A percentile compares a stretch with the other conserved stretches of the same genome.
Evolutionary conservation across 2,797 vertebrate genomes (phyloP).

Genomic region (Natrix natrix): DNA sequence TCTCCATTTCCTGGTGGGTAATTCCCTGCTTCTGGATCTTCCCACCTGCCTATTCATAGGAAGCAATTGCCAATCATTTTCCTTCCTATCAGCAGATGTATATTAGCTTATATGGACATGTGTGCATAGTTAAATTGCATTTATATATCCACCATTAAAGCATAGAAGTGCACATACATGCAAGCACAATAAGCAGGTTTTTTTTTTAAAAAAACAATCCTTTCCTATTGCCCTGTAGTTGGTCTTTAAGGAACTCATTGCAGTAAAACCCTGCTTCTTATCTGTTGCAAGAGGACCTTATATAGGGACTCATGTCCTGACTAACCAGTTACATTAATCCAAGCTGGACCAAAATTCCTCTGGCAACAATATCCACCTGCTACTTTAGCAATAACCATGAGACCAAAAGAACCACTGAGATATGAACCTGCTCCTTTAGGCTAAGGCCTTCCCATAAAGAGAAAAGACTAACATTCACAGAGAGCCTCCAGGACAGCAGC

Average conservation of each 20-base stretch:
- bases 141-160: background rate
- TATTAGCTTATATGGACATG: background rate
- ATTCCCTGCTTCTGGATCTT: background rate
- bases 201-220: background rate
- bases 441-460: background rate
- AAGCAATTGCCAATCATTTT: background rate
- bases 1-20: background rate
- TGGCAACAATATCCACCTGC: background rate
- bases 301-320: background rate
- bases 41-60: background rate
- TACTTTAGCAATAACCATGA: background rate
- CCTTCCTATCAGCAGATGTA: background rate
- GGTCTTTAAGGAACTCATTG: background rate
- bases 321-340: background rate
- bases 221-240: background rate
- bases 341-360: background rate
- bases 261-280: background rate
- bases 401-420: background rate
- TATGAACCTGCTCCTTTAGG: background rate
- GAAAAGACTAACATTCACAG: background rate
- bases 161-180: background rate
- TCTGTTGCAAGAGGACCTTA: background rate
- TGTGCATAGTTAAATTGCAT: background rate
- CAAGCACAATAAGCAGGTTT: background rate
- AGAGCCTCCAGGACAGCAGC: background rate